These are phyloP conservation scores for Phymanthus crucifer DNA, from an alignment of 92 coral and sea anemone species.

Conservation along the genomic window DNA sequence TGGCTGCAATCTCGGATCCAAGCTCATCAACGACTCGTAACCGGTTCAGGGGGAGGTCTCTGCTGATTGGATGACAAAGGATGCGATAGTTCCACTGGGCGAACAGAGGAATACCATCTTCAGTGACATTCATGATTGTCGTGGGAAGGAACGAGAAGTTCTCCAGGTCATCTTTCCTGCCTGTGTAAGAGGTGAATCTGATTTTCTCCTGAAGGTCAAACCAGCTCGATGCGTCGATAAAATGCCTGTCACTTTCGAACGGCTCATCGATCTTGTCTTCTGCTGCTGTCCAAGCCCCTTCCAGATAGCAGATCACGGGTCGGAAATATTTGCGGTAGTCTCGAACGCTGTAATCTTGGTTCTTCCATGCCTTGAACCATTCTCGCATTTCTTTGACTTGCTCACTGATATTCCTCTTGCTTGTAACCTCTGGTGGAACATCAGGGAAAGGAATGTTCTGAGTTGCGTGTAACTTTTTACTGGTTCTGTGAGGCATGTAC, in stretches of 20 bases:
- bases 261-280: slow-evolving; percentile 82
- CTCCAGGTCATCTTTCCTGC: slow-evolving; percentile 90
- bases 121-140: slow-evolving; percentile 74
- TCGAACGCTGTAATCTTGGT: slow-evolving; percentile 58
- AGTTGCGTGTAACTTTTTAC: slow-evolving; percentile 54
- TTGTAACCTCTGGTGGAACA: slow-evolving; percentile 75
- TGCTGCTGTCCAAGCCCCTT: slow-evolving; percentile 71
- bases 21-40: slow-evolving; percentile 67
- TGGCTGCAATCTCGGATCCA: slow-evolving; percentile 38
- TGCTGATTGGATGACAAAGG: slow-evolving; percentile 58
- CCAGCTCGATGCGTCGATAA: slow-evolving; percentile 86
- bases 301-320: slow-evolving; percentile 83
- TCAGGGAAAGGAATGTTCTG: slow-evolving; percentile 76
- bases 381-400: slow-evolving; percentile 79
- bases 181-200: slow-evolving; percentile 91
- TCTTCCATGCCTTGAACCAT: slow-evolving; percentile 90
- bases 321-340: slow-evolving; percentile 83
- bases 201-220: slow-evolving; percentile 89
- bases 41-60: slow-evolving; percentile 66
- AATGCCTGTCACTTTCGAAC: slow-evolving; percentile 90
- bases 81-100: slow-evolving; percentile 85
- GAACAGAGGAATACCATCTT: slow-evolving; percentile 70
- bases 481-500: slow-evolving; percentile 64
- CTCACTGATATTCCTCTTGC: slow-evolving; percentile 41
- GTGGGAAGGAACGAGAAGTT: slow-evolving; percentile 88